Evolutionary conservation across 2,888 invertebrate species (phyloP).

Genomic region (Rugalucina vietnamica): DNA sequence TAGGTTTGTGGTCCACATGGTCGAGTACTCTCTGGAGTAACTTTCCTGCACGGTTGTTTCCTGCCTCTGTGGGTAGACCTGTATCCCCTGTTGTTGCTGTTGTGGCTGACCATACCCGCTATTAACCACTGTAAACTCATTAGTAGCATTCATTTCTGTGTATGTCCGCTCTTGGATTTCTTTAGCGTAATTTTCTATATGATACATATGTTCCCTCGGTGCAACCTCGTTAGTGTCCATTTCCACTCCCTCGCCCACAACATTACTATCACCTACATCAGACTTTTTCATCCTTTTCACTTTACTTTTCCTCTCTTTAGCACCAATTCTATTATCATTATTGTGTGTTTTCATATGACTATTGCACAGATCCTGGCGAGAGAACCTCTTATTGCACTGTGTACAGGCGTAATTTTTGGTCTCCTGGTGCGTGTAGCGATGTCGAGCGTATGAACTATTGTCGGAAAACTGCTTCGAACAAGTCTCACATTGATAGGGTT

Average conservation of each 20-base stretch:
- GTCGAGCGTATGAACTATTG: not conserved
- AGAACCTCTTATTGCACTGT: not conserved
- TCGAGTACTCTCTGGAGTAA: not conserved
- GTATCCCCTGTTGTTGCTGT: not conserved
- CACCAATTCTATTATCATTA: not conserved
- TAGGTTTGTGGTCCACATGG: not conserved
- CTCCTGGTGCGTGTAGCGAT: not conserved
- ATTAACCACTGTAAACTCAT: not conserved
- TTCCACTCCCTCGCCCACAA: not conserved
- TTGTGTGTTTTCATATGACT: conserved; percentile 12
- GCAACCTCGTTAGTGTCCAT: not conserved
- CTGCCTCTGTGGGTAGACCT: not conserved
- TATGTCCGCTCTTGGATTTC: conserved; percentile 3
- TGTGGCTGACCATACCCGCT: not conserved
- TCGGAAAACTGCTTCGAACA: not conserved
- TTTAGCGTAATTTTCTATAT: not conserved
- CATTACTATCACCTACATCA: not conserved
- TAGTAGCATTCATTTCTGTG: not conserved
- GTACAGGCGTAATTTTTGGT: not conserved
- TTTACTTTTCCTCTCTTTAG: not conserved
- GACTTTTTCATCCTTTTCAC: not conserved
- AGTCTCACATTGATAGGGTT: not conserved
- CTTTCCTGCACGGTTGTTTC: not conserved
- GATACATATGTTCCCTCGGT: not conserved
- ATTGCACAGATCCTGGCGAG: conserved; percentile 2